Evolutionary conservation across 2,797 vertebrate species (phyloP), one percentile per base, ranked within the genome.

Genomic region (Spinus pinus): DNA sequence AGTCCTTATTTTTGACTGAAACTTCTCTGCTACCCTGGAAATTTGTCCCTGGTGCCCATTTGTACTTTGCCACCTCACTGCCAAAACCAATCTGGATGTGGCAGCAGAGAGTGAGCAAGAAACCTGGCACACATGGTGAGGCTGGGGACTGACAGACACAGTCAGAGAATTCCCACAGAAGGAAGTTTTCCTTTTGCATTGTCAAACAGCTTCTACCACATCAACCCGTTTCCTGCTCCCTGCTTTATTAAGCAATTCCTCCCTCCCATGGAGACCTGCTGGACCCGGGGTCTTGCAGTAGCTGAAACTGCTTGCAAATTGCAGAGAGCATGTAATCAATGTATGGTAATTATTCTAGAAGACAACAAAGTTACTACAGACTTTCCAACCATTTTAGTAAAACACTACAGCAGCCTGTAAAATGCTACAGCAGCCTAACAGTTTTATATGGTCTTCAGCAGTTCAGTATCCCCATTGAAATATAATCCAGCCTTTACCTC

Each of bases 401-500:
- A 92, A 77, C 53, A 39, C 71, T 71, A 39, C 28, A 42, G 41
- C 35, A 88, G 35, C 57, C 81, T 73, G 39, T 72, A 77, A 87
- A 88, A 86, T 61, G 60, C 60, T 72, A 30, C 51, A 70, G 28
- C 64, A 58, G 50, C 0, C 0, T 72, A 37, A 41, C n/a, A n/a
- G n/a, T 82, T 94, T 75, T 44, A 37, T 39, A 27, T 4, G 4
- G 28, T 65, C 21, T 89, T 53, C 75, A 91, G 51, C 49, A 84
- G 83, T 86, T 88, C 57, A 77, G 75, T 66, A 87, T 64, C 53
- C 71, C 74, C 92, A 82, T 1, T 88, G 67, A 92, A 92, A 74
- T 53, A 67, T 6, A 17, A 4, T 20, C 42, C 58, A 93, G 89
- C 89, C 93, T 95, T 96, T 67, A 94, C 31, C 83, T 90, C 49